Percentiles rank a stretch among this genome's conserved stretches.
phyloP scores from a whole-genome alignment of 2,113 vertebrate species.

The Leptobrachium ailaonicum region DNA sequence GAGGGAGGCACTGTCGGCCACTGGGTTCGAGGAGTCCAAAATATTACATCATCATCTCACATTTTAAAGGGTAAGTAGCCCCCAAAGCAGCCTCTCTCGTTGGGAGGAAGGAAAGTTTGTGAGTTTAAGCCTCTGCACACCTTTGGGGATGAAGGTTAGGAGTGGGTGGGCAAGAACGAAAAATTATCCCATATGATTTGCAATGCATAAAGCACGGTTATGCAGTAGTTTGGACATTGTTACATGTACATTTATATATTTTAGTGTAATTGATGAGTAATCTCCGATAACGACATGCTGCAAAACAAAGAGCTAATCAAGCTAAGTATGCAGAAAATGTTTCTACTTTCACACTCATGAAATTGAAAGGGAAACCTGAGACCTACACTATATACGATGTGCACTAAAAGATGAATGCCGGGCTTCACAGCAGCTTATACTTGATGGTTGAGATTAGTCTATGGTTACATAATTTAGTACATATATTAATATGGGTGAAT shows the following conservation, averaged over 20 bases:
- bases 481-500: neutral
- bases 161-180: too few relatives aligned
- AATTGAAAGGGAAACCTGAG: neutral
- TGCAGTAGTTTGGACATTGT: neutral
- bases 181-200: too few relatives aligned
- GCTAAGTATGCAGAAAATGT: neutral
- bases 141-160: too few relatives aligned
- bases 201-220: neutral
- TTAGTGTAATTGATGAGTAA: neutral
- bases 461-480: neutral
- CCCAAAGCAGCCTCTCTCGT: too few relatives aligned
- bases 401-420: neutral
- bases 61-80: too few relatives aligned
- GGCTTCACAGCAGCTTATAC: neutral
- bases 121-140: too few relatives aligned
- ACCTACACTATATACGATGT: neutral
- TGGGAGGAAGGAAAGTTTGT: too few relatives aligned
- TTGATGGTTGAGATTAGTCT: neutral
- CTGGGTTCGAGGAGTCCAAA: too few relatives aligned
- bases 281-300: neutral
- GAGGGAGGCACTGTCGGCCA: too few relatives aligned
- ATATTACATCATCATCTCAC: too few relatives aligned
- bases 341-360: neutral
- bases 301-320: constrained; percentile 3
- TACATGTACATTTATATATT: neutral